phyloP scores from a whole-genome alignment of 92 coral and sea anemone species.

The Desmophyllum pertusum region DNA sequence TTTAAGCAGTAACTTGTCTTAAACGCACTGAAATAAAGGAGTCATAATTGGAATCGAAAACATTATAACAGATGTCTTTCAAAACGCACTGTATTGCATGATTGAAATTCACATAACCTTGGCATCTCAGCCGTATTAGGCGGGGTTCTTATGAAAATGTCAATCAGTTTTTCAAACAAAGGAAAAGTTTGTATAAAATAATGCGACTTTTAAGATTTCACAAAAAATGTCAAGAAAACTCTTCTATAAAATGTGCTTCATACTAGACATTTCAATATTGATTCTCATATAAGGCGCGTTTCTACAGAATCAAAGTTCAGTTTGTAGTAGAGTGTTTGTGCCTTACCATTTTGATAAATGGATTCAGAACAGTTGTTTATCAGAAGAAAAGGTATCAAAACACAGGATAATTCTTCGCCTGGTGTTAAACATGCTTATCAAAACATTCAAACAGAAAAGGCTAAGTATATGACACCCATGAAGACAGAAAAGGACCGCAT shows the following conservation, averaged over 20 bases:
- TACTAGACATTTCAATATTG: no score
- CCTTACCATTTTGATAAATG: neutral
- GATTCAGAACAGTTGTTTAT: neutral
- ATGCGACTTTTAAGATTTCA: no score
- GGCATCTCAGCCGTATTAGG: neutral
- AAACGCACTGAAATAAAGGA: neutral
- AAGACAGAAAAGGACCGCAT: neutral
- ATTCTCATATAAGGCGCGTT: neutral
- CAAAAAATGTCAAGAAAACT: neutral
- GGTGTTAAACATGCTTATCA: neutral
- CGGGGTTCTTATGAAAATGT: neutral
- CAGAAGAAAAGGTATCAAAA: neutral
- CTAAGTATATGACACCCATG: neutral
- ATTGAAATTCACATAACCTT: conserved; percentile 23
- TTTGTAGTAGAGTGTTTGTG: neutral
- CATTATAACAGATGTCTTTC: conserved; percentile 10
- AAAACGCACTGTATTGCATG: conserved; percentile 13
- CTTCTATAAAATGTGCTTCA: neutral
- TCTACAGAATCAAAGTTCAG: neutral
- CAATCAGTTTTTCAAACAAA: neutral
- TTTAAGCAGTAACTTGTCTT: neutral
- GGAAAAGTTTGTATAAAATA: no score
- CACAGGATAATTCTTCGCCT: neutral
- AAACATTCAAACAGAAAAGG: neutral
- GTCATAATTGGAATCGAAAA: conserved; percentile 5